Evolutionary conservation across 2,888 invertebrate species (phyloP).

Genomic region (Zelleria hepariella): DNA sequence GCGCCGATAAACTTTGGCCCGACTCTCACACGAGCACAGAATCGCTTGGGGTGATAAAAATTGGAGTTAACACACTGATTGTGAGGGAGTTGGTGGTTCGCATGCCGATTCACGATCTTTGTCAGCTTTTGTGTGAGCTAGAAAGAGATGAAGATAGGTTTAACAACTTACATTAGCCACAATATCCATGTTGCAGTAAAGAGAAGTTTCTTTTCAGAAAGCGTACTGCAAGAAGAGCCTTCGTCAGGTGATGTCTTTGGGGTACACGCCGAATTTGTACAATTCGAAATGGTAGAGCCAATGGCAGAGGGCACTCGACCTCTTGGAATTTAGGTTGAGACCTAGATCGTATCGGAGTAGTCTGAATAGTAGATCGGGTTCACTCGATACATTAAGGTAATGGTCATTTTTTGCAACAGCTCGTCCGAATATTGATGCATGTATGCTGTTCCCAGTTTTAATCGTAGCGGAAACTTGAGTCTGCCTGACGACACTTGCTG

Average conservation of each 20-base stretch:
- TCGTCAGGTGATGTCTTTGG: constrained; percentile 62
- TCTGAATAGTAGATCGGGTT: constrained; percentile 79
- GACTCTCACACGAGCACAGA: constrained; percentile 9
- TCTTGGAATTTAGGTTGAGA: constrained; percentile 37
- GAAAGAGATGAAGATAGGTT: neutral
- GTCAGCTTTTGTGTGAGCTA: neutral
- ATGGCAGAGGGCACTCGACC: constrained; percentile 44
- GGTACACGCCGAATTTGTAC: constrained; percentile 60
- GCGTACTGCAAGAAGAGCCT: constrained; percentile 7
- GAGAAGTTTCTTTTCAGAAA: constrained; percentile 17
- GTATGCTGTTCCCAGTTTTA: constrained; percentile 45
- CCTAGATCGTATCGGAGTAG: constrained; percentile 76
- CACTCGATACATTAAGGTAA: constrained; percentile 66
- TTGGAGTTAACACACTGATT: neutral
- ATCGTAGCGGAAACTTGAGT: constrained; percentile 31
- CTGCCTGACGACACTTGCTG: constrained; percentile 9
- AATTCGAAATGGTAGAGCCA: constrained; percentile 66
- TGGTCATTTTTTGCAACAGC: constrained; percentile 63
- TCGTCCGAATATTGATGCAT: constrained; percentile 56
- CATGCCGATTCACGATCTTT: neutral
- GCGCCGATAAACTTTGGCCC: constrained; percentile 21
- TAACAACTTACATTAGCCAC: constrained; percentile 71
- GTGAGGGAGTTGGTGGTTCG: neutral
- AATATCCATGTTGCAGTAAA: constrained; percentile 62
- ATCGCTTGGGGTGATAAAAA: neutral